Evolutionary conservation across 1,140 invertebrate genomes (phyloP), one percentile per base, ranked within the genome.

Genomic region (Parapsyche elsis): DNA sequence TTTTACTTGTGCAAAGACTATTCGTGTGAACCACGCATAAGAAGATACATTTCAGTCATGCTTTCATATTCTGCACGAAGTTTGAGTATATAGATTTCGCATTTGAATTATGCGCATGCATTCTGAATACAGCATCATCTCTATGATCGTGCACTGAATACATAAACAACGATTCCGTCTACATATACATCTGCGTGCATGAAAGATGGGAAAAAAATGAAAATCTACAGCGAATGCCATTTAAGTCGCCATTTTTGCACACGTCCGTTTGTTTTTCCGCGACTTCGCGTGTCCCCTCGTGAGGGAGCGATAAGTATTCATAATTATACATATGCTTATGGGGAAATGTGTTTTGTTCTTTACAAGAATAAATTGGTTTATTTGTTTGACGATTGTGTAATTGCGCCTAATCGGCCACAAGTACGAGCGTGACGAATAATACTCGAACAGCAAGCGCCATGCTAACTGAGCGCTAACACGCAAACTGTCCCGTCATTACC

Each of bases 351-450:
- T 53, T 53, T 14, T 16, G 49, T 53, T 57, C 4, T 46, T 73
- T 73, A 73, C 71, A 73, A 46, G 38, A 73, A 73, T 73, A 73
- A 73, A 73, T 73, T 73, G 23, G 71, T 46, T 73, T 73, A 73
- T 73, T 73, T 73, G 71, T 45, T 73, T 73, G 71, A 73, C 45
- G 38, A 73, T 49, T 73, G 71, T 73, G 71, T 73, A 73, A 73
- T 73, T 73, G 71, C 38, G 16, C 45, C 45, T 73, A 73, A 73
- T 73, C 71, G 45, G 24, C 71, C 38, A 23, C 45, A n/a, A 73
- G 71, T 49, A 73, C 16, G 71, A 73, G 71, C 71, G 71, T 73
- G 71, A 73, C 71, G 21, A 73, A 73, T 46, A n/a, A 9, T 21
- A 23, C 38, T 73, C 30, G 16, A 23, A 24, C 64, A 16, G 26